These are phyloP conservation scores for Sinotaia quadrata DNA, from an alignment of 2,888 invertebrate genomes.

Conservation along the genomic window DNA sequence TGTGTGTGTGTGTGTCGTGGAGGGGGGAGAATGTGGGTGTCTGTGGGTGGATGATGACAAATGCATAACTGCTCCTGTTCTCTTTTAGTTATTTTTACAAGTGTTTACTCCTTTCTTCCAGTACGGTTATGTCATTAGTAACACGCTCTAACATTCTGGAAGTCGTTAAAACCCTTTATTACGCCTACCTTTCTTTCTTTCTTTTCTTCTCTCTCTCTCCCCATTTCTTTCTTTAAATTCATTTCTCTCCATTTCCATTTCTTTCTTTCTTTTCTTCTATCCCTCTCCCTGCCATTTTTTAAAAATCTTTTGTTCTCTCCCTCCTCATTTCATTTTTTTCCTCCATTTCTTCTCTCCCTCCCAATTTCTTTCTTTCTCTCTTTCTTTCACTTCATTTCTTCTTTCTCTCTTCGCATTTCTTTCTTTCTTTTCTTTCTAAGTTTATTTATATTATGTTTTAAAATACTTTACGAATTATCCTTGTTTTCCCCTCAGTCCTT, in stretches of 20 bases:
- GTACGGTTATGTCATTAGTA: no score
- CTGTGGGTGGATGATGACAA: background rate
- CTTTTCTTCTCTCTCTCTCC: no score
- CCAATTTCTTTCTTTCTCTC: background rate
- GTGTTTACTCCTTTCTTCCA: no score
- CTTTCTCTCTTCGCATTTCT: background rate
- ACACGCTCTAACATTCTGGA: no score
- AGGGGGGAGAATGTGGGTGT: no score
- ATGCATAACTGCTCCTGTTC: no score
- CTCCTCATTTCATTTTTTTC: background rate
- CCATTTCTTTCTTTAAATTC: background rate
- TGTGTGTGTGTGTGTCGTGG: no score
- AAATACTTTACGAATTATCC: no score
- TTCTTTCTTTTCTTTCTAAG: background rate
- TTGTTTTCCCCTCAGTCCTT: no score
- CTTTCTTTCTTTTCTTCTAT: background rate
- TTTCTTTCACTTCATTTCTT: background rate
- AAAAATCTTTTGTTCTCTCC: background rate
- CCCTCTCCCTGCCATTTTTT: conserved; percentile 1
- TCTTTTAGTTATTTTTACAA: no score
- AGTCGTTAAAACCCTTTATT: no score
- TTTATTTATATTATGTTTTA: background rate
- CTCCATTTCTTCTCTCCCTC: conserved; percentile 6
- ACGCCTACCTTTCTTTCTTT: no score
- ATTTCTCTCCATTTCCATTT: background rate